A percentile compares a stretch with the other conserved stretches of the same genome.
Conservation (phyloP, 1,140 invertebrate species). For the Myzus persicae region DNA sequence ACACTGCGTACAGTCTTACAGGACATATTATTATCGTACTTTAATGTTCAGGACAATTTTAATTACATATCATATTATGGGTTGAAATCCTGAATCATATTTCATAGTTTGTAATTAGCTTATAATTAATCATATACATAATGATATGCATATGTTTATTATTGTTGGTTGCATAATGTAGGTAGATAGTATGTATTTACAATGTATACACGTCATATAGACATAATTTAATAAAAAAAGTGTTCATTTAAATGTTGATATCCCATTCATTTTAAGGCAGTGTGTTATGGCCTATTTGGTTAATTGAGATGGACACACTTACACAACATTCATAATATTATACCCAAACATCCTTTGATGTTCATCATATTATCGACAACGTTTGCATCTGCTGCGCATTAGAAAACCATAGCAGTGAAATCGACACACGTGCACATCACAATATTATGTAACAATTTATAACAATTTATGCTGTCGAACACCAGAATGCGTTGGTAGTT, state of each 20-base stretch:
- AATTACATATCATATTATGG: too few relatives aligned
- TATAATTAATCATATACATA: too few relatives aligned
- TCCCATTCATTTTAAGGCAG: background rate
- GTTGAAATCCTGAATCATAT: too few relatives aligned
- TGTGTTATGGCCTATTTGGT: background rate
- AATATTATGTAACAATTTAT: too few relatives aligned
- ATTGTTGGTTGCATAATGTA: background rate
- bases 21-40: too few relatives aligned
- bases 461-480: background rate
- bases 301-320: background rate
- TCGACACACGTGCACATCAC: background rate
- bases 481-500: background rate
- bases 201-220: background rate
- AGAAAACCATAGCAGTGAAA: background rate
- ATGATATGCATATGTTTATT: too few relatives aligned
- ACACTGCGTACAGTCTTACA: too few relatives aligned
- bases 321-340: background rate
- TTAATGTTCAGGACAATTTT: too few relatives aligned
- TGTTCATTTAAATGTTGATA: background rate
- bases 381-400: background rate
- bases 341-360: background rate
- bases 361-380: background rate
- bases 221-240: background rate
- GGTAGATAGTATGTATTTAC: background rate
- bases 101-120: too few relatives aligned